phyloP scores from a whole-genome alignment of 2,113 vertebrate genomes.

The Strix uralensis region DNA sequence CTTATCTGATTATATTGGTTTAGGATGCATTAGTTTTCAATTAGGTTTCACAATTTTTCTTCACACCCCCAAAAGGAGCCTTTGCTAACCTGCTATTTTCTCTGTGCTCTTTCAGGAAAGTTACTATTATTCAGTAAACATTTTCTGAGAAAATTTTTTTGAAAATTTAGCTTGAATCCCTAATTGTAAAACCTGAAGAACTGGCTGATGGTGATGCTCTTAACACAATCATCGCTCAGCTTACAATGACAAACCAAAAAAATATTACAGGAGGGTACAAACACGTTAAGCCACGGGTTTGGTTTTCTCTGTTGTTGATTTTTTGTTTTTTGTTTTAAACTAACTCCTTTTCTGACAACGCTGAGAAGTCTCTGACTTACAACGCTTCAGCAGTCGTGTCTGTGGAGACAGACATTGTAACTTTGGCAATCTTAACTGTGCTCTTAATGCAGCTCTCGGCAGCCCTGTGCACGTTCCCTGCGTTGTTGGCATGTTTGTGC shows the following conservation, averaged over 20 bases:
- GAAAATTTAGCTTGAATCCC: conserved; percentile 38
- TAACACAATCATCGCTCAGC: conserved; percentile 43
- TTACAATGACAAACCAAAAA: conserved; percentile 62
- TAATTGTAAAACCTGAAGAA: conserved; percentile 61
- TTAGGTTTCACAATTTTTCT: conserved; percentile 33
- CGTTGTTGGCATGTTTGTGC: conserved; percentile 85
- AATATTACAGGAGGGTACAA: conserved; percentile 64
- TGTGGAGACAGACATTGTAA: conserved; percentile 98
- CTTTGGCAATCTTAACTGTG: conserved; percentile 99
- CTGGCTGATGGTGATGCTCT: conserved; percentile 7
- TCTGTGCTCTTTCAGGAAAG: conserved; percentile 21
- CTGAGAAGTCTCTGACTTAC: conserved; percentile 73
- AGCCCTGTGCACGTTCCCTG: conserved; percentile 89
- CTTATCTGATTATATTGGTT: conserved; percentile 42
- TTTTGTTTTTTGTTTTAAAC: background rate
- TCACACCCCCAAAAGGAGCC: background rate
- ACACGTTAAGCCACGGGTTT: conserved; percentile 63
- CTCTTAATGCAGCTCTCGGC: conserved; percentile 98
- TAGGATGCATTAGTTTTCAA: conserved; percentile 41
- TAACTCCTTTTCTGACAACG: conserved; percentile 15
- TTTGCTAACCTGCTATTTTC: background rate
- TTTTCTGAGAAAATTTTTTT: conserved; percentile 15
- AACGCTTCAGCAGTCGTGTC: conserved; percentile 96
- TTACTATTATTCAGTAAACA: background rate
- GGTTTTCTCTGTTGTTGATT: conserved; percentile 41